Evolutionary conservation across 2,888 invertebrate genomes (phyloP), one percentile per base, ranked within the genome.

Genomic region (Agapostemon virescens): DNA sequence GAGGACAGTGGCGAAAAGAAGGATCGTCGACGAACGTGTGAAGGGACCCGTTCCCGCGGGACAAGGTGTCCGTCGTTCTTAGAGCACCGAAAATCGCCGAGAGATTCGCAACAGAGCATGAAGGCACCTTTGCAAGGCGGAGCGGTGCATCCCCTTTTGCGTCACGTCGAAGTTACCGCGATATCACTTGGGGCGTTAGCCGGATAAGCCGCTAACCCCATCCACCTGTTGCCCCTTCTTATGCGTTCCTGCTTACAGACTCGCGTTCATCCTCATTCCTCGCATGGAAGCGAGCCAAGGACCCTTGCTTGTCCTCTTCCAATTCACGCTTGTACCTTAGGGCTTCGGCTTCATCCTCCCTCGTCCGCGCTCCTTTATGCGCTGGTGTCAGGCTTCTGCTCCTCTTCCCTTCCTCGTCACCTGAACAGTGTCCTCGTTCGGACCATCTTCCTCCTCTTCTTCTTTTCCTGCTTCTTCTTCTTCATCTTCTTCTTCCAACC

Each of bases 201-300:
- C 82, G 92, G 92, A 92, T 92, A 92, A 92, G 91, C 92, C 88
- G 90, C 91, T 92, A 92, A 92, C 91, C 89, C 91, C 91, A 90
- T 92, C 92, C 92, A 92, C 92, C 92, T 92, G 92, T 92, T 92
- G 92, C 92, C 91, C 90, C 89, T 90, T 91, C 92, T 92, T 92
- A 91, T 88, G 82, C 87, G 85, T 85, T 84, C 80, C 84, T 84
- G 82, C 87, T 84, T 85, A 80, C 82, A 77, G 81, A 72, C 78
- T 83, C 85, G 81, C 82, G 83, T 84, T 84, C 81, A 77, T 84
- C 88, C 82, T 83, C 85, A 75, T 84, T 86, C 83, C 83, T 85
- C 84, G 81, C 82, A 77, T 83, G 81, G 86, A 84, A 79, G 85
- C 84, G 80, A 76, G 74, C 81, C 79, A 80, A 70, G 70, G 83